Base-by-base conservation (phyloP, 2,113 vertebrate genomes). In the Oreochromis niloticus region DNA sequence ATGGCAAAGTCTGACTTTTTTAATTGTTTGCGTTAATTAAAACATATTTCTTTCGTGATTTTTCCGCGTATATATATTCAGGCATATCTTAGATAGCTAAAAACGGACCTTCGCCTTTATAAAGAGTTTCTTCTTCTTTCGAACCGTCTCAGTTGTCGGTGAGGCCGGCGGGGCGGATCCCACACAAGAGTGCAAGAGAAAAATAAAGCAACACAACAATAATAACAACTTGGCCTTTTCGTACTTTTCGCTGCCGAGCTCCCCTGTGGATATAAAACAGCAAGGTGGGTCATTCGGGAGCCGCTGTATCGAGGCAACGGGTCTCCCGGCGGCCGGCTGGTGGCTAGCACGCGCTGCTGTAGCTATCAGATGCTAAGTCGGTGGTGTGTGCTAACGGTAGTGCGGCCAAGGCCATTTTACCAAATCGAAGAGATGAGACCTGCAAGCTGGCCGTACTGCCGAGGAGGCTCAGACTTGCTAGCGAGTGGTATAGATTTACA, bases 151-250 rank as follows among this genome's bases (percentile, higher is more conserved):
- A 97, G 96, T 96, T 96, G 96, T 96, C 96, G 96, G 96, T 96
- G 96, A 96, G 96, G 96, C 96, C 95, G 96, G 96, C 96, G 95
- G 96, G 96, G 96, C 96, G 96, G 96, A 96, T 96, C 96, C 95
- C 94, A 95, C 91, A 87, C 17, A 82, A 92, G 84, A 92, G 87
- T 93, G 19, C 91, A 94, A 93, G 41, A 95, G 57, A 92, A 95
- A 95, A 93, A 91, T 90, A 96, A 95, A 95, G 91, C 94, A 95
- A 95, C 95, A 95, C 85, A 93, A 91, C 85, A 89, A 92, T 75
- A 93, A 90, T 83, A 94, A 94, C 86, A 94, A 90, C 92, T 93
- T 90, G 91, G 84, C 80, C 85, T 66, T 90, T 91, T 92, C 43
- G 55, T 89, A 86, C 63, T 88, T 61, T 92, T 92, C 68, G 80